Evolutionary conservation across 2,797 vertebrate genomes (phyloP), one percentile per base, ranked within the genome.

Genomic region (Heterohyrax brucei): DNA sequence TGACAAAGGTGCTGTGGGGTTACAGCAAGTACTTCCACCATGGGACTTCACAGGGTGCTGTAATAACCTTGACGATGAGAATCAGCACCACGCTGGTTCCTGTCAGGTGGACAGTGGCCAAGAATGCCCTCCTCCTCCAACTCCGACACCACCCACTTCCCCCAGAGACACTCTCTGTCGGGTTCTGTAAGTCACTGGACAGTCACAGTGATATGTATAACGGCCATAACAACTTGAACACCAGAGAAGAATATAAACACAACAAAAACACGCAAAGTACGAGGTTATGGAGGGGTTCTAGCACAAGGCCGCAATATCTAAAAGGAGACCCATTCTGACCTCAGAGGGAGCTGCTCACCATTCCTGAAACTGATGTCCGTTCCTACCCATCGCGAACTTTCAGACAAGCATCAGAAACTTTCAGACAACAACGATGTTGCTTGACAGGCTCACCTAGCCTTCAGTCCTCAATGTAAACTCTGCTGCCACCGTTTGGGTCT

Each of bases 1-100:
- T 85, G 77, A 46, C 76, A 76, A 95, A 88, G 66, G n/a, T 76
- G 91, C 33, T 70, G 46, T 33, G 33, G 50, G n/a, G 93, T 79
- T 30, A 88, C 4, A 75, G 59, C 59, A 92, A 88, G 59, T 62
- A 88, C 73, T 39, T 92, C 39, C 53, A 13, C 26, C 9, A 76
- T 79, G 22, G 48, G 24, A 75, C 82, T 79, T 87, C 64, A 84
- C 7, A 70, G 22, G 1, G 3, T 85, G 7, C 75, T 70, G 68
- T 33, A 70, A 70, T 28, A 26, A 21, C 64, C n/a, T 28, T n/a
- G 30, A 70, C n/a, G 5, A 18, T 70, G 33, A 70, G 30, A 70
- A 33, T 70, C 14, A 33, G n/a, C 14, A 70, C 30, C n/a, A 70
- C 5, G 14, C n/a, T n/a, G 68, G n/a, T 30, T 33, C 68, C n/a